Evolutionary conservation across 2,888 invertebrate species (phyloP).

Genomic region (Meliscaeva auricollis): DNA sequence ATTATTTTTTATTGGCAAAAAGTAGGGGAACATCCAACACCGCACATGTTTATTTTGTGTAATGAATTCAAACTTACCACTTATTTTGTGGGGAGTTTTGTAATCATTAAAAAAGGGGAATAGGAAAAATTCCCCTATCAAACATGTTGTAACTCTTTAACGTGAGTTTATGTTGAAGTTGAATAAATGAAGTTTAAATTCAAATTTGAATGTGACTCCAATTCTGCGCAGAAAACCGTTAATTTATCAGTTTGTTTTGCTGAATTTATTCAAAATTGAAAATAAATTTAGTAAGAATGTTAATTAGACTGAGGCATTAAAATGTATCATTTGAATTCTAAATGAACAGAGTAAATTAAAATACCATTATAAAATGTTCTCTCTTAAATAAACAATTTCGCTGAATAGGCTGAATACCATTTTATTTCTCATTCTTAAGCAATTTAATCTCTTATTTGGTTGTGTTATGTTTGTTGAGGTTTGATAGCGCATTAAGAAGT

Average conservation of each 20-base stretch:
- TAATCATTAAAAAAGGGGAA: not conserved
- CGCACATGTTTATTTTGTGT: constrained; percentile 16
- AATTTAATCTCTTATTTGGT: constrained; percentile 36
- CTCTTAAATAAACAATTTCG: constrained; percentile 10
- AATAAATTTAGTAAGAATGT: too few species aligned
- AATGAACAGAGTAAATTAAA: not conserved
- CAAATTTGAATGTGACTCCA: constrained; percentile 17
- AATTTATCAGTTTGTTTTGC: not conserved
- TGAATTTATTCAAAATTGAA: not conserved
- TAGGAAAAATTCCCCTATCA: constrained; percentile 44
- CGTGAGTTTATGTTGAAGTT: not conserved
- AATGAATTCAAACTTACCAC: not conserved
- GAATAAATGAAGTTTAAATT: constrained; percentile 5
- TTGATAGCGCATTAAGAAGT: constrained; percentile 8
- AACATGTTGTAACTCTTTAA: constrained; percentile 43
- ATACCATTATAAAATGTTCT: not conserved
- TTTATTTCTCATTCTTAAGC: not conserved
- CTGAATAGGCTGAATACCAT: constrained; percentile 38
- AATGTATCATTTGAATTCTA: too few species aligned
- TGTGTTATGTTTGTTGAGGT: constrained; percentile 57
- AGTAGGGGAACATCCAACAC: constrained; percentile 21
- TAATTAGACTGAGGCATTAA: too few species aligned
- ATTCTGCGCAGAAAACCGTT: not conserved
- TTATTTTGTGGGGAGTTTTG: not conserved
- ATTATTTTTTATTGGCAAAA: constrained; percentile 27